phyloP scores from a whole-genome alignment of 2,797 vertebrate species.

The Decapterus maruadsi region DNA sequence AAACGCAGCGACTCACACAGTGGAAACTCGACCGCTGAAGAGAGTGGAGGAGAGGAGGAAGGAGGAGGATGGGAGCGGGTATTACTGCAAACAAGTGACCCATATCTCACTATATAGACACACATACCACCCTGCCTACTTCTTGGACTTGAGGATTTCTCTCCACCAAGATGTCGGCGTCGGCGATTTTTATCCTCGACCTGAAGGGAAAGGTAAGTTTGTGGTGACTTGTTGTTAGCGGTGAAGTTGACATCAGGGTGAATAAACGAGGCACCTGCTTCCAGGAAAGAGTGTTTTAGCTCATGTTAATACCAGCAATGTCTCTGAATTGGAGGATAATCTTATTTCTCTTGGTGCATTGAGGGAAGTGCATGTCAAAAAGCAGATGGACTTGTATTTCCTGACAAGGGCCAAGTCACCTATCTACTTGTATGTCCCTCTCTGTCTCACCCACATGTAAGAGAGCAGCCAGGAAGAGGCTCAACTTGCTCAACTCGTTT shows the following conservation, averaged over 20 bases:
- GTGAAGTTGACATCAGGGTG: slow-evolving; percentile 57
- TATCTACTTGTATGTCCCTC: neutral
- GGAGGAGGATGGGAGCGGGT: slow-evolving; percentile 60
- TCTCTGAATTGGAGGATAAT: neutral
- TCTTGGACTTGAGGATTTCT: slow-evolving; percentile 28
- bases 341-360: fast-evolving
- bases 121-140: neutral
- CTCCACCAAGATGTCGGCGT: slow-evolving; percentile 83
- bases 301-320: neutral
- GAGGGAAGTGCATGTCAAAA: fast-evolving
- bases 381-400: neutral
- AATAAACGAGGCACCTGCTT: slow-evolving; percentile 58
- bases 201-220: slow-evolving; percentile 90
- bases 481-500: slow-evolving; percentile 78
- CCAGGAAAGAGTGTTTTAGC: fast-evolving
- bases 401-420: neutral
- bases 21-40: slow-evolving; percentile 28
- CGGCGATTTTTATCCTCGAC: slow-evolving; percentile 88
- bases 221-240: slow-evolving; percentile 64
- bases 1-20: slow-evolving; percentile 62
- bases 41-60: slow-evolving; percentile 46
- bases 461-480: slow-evolving; percentile 48
- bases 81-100: slow-evolving; percentile 61
- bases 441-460: neutral
- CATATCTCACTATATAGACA: slow-evolving; percentile 43